Base-by-base conservation (phyloP, 2,113 vertebrate species). In the Galemys pyrenaicus region DNA sequence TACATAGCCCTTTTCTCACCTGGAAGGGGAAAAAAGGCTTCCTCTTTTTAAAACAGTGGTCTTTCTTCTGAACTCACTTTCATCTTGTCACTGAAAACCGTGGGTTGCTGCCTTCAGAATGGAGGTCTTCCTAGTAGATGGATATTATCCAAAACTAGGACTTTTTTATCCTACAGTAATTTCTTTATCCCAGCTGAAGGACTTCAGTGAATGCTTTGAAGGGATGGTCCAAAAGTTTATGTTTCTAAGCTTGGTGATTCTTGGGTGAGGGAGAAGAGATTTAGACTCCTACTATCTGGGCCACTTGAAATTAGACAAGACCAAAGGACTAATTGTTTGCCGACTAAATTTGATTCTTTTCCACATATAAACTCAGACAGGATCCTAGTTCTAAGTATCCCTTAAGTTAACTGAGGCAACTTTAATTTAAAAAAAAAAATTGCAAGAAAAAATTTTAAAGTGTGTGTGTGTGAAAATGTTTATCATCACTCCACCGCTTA, bases 311-410 rank as follows among this genome's bases (percentile, higher is more conserved):
- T 71, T 58, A 11, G 91, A 39, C 16, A 70, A 54, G 64, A 62
- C 44, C 77, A n/a, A 19, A 46, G 70, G 37, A 88, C 35, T 78
- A 12, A 37, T 28, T 88, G 8, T 60, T 81, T 73, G 65, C 15
- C 60, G 46, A 90, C 12, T 49, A 51, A n/a, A 71, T 73, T 77
- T 75, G 1, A 46, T 93, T 93, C n/a, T 78, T 83, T 74, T 88
- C 49, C 13, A n/a, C 16, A 60, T 4, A 39, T 19, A 32, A 37
- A 54, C 56, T 73, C 26, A 19, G 6, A 39, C 3, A 70, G 26
- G 9, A 4, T 0, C 39, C 54, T 67, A n/a, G 1, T 83, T 80
- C 22, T 5, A 8, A 56, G 37, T 13, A 70, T 89, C 28, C 6
- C 22, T 73, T 35, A 75, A 37, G 13, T 79, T 75, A 70, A 88